Conservation (phyloP, 1,140 invertebrate species). For the Dinothrombium tinctorium region DNA sequence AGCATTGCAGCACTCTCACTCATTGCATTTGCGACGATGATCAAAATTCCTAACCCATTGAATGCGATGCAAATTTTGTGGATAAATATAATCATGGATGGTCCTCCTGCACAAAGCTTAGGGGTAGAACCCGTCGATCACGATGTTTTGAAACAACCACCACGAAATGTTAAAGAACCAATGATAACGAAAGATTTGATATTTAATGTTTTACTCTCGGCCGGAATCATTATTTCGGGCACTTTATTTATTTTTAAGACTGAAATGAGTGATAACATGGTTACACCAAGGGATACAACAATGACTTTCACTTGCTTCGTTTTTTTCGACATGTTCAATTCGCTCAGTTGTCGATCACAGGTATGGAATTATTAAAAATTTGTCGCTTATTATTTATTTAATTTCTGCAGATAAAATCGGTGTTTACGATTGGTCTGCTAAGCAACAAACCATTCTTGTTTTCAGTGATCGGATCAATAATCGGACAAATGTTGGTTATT, state of each 20-base stretch:
- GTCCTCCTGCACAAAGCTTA: slow-evolving; percentile 52
- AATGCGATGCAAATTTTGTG: slow-evolving; percentile 99
- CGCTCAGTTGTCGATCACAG: slow-evolving; percentile 84
- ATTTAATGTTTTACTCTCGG: slow-evolving; percentile 72
- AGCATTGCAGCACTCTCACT: slow-evolving; percentile 90
- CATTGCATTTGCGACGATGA: slow-evolving; percentile 80
- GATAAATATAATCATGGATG: slow-evolving; percentile 99
- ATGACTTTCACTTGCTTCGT: slow-evolving; percentile 99
- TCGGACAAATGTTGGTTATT: slow-evolving; percentile 87
- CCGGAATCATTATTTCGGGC: slow-evolving; percentile 76
- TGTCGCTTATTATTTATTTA: background rate
- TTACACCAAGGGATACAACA: slow-evolving; percentile 79
- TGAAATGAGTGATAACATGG: slow-evolving; percentile 73
- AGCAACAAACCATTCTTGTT: slow-evolving; percentile 70
- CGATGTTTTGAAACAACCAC: slow-evolving; percentile 75
- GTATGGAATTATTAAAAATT: slow-evolving; percentile 21
- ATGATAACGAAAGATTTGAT: slow-evolving; percentile 79
- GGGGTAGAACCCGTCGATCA: slow-evolving; percentile 95
- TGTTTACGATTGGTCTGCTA: slow-evolving; percentile 51
- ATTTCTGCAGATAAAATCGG: slow-evolving; percentile 26
- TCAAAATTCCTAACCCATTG: slow-evolving; percentile 84
- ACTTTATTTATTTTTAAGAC: slow-evolving; percentile 92
- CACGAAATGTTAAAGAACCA: slow-evolving; percentile 62
- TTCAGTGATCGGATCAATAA: slow-evolving; percentile 70
- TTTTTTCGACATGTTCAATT: slow-evolving; percentile 99